Evolutionary conservation across 2,888 invertebrate species (phyloP).

Genomic region (Xanthia icteritia): DNA sequence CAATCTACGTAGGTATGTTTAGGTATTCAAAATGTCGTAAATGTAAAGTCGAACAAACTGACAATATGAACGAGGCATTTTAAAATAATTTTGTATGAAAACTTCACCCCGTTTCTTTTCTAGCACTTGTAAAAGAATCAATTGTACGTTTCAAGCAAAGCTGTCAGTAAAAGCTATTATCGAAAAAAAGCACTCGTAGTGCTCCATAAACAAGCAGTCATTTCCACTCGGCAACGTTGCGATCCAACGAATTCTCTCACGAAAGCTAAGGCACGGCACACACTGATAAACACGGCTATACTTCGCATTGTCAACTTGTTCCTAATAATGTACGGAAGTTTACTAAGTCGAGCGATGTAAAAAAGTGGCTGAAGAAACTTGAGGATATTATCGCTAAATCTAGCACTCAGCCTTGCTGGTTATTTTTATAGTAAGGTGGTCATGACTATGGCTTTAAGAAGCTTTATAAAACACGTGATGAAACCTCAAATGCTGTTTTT

Average conservation of each 20-base stretch:
- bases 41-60: not conserved
- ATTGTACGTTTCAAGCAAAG: conserved; percentile 32
- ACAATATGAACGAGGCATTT: not conserved
- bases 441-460: conserved; percentile 14
- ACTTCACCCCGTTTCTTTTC: not conserved
- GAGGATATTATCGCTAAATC: conserved; percentile 51
- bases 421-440: conserved; percentile 45
- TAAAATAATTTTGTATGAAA: not conserved
- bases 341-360: conserved; percentile 44
- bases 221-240: conserved; percentile 54
- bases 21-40: not conserved
- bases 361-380: conserved; percentile 54
- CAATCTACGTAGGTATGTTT: not conserved
- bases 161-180: conserved; percentile 55
- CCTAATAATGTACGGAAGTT: conserved; percentile 41
- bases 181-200: conserved; percentile 50
- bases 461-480: conserved; percentile 18
- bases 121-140: conserved; percentile 26
- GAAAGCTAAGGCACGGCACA: conserved; percentile 42
- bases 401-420: conserved; percentile 37
- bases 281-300: conserved; percentile 47
- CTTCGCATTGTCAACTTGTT: conserved; percentile 48
- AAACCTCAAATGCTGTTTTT: conserved; percentile 2
- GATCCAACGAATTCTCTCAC: conserved; percentile 63
- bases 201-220: conserved; percentile 60